Evolutionary conservation across 92 coral and sea anemone species (phyloP).

Genomic region (Epizoanthus stellaris): DNA sequence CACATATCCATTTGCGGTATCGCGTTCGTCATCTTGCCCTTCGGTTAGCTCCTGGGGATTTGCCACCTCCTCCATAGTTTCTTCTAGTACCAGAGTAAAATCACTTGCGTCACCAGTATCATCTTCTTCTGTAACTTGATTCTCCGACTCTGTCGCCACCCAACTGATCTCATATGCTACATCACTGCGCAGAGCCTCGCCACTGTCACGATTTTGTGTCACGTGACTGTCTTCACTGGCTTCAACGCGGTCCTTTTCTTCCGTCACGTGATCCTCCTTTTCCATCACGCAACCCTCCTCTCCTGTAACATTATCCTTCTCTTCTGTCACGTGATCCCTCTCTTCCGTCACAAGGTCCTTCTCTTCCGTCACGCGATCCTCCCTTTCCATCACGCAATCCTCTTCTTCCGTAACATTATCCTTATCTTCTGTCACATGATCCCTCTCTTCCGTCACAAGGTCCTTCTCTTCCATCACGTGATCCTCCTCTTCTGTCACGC

Average conservation of each 20-base stretch:
- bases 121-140: neutral
- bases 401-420: neutral
- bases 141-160: neutral
- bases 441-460: too few relatives aligned
- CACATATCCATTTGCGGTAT: slow-evolving; percentile 13
- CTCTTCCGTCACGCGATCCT: too few relatives aligned
- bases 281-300: too few relatives aligned
- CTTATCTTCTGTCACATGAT: too few relatives aligned
- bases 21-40: neutral
- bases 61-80: slow-evolving; percentile 6
- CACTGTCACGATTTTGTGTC: neutral
- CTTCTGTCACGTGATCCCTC: too few relatives aligned
- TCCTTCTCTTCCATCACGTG: too few relatives aligned
- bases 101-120: slow-evolving; percentile 3
- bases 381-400: neutral
- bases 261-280: too few relatives aligned
- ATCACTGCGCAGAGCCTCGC: neutral
- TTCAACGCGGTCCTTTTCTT: too few relatives aligned
- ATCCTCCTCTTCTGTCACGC: neutral
- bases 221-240: too few relatives aligned
- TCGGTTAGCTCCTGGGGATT: neutral
- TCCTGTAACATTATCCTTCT: too few relatives aligned
- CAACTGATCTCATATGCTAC: neutral
- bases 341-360: too few relatives aligned
- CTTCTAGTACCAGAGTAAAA: slow-evolving; percentile 31